These are phyloP conservation scores for Tichodroma muraria DNA, from an alignment of 2,113 vertebrate genomes.

Conservation along the genomic window DNA sequence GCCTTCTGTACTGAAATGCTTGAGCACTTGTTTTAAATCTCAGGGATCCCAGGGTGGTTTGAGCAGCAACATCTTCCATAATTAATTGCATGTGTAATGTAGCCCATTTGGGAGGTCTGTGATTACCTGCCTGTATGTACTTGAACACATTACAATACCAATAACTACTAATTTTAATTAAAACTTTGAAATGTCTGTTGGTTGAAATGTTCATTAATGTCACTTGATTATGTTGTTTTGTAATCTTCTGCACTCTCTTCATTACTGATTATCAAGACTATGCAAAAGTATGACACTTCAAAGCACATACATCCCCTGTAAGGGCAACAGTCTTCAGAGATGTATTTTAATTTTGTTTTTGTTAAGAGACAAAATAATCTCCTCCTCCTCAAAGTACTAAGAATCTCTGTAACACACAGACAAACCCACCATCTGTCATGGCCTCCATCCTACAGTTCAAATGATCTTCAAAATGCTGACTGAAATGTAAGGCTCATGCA, in stretches of 20 bases:
- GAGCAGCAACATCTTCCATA: slow-evolving; percentile 55
- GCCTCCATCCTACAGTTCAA: background rate
- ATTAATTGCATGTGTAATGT: slow-evolving; percentile 70
- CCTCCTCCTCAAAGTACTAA: background rate
- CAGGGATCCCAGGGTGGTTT: slow-evolving; percentile 23
- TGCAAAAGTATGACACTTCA: slow-evolving; percentile 42
- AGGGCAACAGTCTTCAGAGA: background rate
- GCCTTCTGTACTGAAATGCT: slow-evolving; percentile 31
- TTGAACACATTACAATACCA: slow-evolving; percentile 69
- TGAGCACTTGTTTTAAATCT: slow-evolving; percentile 43
- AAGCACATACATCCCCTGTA: background rate
- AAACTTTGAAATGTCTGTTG: slow-evolving; percentile 66
- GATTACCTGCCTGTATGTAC: slow-evolving; percentile 67
- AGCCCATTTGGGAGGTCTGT: slow-evolving; percentile 62
- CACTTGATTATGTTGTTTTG: slow-evolving; percentile 70
- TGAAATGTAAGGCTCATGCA: background rate
- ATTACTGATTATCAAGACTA: slow-evolving; percentile 57
- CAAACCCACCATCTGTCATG: background rate
- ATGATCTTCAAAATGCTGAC: background rate
- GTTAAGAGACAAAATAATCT: background rate
- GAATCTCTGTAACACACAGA: background rate
- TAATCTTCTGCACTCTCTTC: slow-evolving; percentile 56
- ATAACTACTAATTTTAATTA: slow-evolving; percentile 73
- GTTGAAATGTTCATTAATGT: slow-evolving; percentile 73
- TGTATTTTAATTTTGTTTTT: slow-evolving; percentile 31